These are phyloP conservation scores for Drosophila trichaetosa DNA, from an alignment of 2,888 invertebrate species.

Conservation along the genomic window DNA sequence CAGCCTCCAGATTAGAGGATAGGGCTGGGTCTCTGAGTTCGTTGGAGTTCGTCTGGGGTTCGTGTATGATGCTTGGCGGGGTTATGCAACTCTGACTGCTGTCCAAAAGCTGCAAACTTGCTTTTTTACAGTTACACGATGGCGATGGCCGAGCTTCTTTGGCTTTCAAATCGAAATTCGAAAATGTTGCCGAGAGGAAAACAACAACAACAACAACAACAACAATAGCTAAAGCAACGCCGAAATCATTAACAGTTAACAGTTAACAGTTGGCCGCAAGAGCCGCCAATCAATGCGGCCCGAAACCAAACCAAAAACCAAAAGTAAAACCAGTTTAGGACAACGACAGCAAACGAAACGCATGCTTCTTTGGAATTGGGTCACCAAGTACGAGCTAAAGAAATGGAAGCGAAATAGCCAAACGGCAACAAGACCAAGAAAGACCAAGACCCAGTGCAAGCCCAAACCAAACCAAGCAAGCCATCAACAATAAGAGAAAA, in stretches of 20 bases:
- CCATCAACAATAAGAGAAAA: constrained; percentile 19
- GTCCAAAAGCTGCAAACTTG: constrained; percentile 47
- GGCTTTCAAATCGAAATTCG: constrained; percentile 74
- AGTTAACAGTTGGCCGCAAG: constrained; percentile 44
- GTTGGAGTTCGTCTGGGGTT: background rate
- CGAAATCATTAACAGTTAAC: constrained; percentile 77
- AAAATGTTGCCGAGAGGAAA: constrained; percentile 64
- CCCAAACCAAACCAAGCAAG: constrained; percentile 30
- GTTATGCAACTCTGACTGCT: constrained; percentile 58
- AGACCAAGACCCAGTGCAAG: constrained; percentile 39
- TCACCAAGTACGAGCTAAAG: constrained; percentile 73
- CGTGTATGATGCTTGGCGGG: background rate
- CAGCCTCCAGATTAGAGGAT: constrained; percentile 16
- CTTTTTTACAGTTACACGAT: constrained; percentile 50
- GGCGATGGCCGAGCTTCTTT: constrained; percentile 60
- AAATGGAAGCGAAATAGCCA: constrained; percentile 59
- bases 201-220: constrained; percentile 13
- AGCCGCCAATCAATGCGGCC: constrained; percentile 63
- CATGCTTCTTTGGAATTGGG: constrained; percentile 76
- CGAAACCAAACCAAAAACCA: constrained; percentile 28
- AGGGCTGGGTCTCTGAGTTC: constrained; percentile 11
- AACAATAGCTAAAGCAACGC: constrained; percentile 31
- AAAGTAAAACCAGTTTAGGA: constrained; percentile 74
- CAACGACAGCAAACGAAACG: constrained; percentile 50
- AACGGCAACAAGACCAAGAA: constrained; percentile 46